These are phyloP conservation scores for Anguilla megastoma DNA, from an alignment of 2,797 vertebrate species.

Conservation along the genomic window DNA sequence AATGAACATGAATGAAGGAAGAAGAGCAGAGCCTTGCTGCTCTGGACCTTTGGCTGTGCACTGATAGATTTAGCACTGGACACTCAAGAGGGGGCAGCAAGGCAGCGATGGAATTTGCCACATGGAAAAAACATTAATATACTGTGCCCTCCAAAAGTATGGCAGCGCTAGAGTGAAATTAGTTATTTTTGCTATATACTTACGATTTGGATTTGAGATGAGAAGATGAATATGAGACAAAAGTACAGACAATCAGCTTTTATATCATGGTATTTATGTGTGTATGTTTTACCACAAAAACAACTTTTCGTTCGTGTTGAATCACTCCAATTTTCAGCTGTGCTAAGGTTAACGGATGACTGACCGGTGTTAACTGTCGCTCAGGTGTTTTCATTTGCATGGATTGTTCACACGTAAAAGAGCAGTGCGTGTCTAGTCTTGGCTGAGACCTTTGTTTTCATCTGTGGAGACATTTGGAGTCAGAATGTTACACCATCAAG, in stretches of 20 bases:
- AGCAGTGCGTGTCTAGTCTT: not conserved
- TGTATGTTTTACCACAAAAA: not conserved
- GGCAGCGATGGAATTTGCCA: not conserved
- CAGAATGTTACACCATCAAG: not conserved
- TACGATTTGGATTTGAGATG: not conserved
- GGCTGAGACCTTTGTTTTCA: not conserved
- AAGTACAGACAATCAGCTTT: too few relatives aligned
- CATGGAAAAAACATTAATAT: not conserved
- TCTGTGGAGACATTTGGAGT: not conserved
- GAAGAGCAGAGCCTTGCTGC: not conserved
- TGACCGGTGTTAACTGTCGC: not conserved
- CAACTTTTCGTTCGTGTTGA: not conserved
- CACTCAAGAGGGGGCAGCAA: not conserved
- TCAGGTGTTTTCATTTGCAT: not conserved
- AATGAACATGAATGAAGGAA: not conserved
- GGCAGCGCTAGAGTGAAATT: not conserved
- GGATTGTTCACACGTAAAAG: not conserved
- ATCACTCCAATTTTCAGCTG: not conserved
- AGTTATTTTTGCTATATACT: not conserved
- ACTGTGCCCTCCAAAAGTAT: not conserved
- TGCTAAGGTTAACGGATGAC: not conserved
- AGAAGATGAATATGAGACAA: not conserved
- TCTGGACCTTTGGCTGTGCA: not conserved
- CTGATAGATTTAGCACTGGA: slow-evolving; percentile 14
- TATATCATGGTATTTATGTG: not conserved